Evolutionary conservation across 1,140 invertebrate genomes (phyloP).

Genomic region (Proctacanthus coquilletti): DNA sequence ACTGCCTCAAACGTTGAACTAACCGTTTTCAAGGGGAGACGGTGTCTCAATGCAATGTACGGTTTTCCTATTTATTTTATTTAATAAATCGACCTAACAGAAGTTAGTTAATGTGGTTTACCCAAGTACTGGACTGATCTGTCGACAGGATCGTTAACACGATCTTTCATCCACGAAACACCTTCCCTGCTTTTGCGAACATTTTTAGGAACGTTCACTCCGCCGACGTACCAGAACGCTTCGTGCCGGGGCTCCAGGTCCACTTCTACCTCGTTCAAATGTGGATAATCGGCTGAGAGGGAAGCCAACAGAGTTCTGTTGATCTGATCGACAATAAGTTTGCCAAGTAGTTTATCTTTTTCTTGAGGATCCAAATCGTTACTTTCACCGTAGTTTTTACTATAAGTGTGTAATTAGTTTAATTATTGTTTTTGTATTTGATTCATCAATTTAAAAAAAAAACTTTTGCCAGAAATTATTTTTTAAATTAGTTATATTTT

Average conservation of each 20-base stretch:
- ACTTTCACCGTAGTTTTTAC: neutral
- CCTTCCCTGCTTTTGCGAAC: slow-evolving; percentile 29
- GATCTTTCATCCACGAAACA: slow-evolving; percentile 26
- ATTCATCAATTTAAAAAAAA: too few relatives aligned
- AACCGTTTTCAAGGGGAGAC: slow-evolving; percentile 44
- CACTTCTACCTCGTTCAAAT: slow-evolving; percentile 47
- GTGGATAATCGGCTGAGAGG: slow-evolving; percentile 36
- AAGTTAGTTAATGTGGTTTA: too few relatives aligned
- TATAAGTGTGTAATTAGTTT: neutral
- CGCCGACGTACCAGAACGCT: slow-evolving; percentile 63
- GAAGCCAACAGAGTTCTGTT: slow-evolving; percentile 46
- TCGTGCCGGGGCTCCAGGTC: slow-evolving; percentile 60
- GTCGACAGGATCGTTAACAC: slow-evolving; percentile 38
- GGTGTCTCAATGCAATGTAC: slow-evolving; percentile 44
- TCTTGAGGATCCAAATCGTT: slow-evolving; percentile 27
- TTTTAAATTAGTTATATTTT: too few relatives aligned
- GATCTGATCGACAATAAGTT: slow-evolving; percentile 42
- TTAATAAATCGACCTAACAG: too few relatives aligned
- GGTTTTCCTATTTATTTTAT: too few relatives aligned
- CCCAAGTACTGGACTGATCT: slow-evolving; percentile 49
- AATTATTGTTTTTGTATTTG: too few relatives aligned
- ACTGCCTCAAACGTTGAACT: slow-evolving; percentile 37
- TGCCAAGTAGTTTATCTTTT: slow-evolving; percentile 13
- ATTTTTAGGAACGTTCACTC: slow-evolving; percentile 37
- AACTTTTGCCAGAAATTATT: too few relatives aligned